Evolutionary conservation across 2,888 invertebrate species (phyloP).

Genomic region (Polylopha cassiicola): DNA sequence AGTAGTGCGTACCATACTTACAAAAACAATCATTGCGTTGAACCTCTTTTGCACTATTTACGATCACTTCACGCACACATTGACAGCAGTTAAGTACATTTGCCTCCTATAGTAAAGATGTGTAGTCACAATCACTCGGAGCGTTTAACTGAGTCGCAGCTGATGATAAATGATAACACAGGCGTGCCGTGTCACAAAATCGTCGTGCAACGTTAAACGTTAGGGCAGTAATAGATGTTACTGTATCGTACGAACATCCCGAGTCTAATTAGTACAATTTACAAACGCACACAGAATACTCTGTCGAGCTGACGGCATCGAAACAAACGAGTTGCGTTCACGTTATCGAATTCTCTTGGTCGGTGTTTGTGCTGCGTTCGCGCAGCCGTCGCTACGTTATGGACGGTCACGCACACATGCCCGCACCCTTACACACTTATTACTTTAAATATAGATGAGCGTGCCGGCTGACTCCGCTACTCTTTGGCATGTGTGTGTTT

Average conservation of each 20-base stretch:
- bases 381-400: conserved; percentile 47
- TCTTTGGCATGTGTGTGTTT: conserved; percentile 29
- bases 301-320: conserved; percentile 67
- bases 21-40: conserved; percentile 63
- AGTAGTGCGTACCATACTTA: conserved; percentile 52
- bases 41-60: conserved; percentile 68
- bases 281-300: conserved; percentile 62
- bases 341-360: conserved; percentile 63
- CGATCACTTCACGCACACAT: conserved; percentile 69
- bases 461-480: conserved; percentile 27
- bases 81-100: conserved; percentile 56
- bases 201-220: conserved; percentile 54
- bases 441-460: conserved; percentile 10
- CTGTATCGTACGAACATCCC: conserved; percentile 63
- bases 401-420: conserved; percentile 45
- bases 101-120: conserved; percentile 45
- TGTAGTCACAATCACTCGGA: conserved; percentile 13
- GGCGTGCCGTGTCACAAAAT: conserved; percentile 36
- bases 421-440: conserved; percentile 22
- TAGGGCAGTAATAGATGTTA: conserved; percentile 57
- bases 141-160: conserved; percentile 15
- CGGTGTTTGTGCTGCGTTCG: conserved; percentile 65
- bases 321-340: conserved; percentile 69
- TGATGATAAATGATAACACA: conserved; percentile 20
- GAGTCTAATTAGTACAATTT: conserved; percentile 74